Base-by-base conservation (phyloP, 2,797 vertebrate species). In the Arrhamphus sclerolepis region DNA sequence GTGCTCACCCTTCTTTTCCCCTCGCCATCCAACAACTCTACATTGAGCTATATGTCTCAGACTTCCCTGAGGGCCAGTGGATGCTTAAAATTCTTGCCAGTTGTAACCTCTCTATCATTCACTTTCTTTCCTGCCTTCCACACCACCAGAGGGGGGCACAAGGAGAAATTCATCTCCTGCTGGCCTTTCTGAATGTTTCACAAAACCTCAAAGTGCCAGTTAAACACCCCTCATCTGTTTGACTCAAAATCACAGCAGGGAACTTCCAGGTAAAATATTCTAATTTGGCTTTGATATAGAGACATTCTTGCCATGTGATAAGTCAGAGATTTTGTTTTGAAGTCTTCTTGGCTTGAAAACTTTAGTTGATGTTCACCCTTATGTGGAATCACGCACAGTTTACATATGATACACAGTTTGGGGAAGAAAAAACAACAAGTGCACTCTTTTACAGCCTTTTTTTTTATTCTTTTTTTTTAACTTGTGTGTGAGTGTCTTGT, bases 91-190 rank as follows among this genome's bases (percentile, higher is more conserved):
- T 91, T 92, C 90, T 76, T 64, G 59, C 79, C 52, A 46, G 72
- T 84, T 90, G 83, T 88, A 89, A 90, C 89, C 89, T 90, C 86
- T 91, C 84, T 72, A 88, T 92, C 89, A 88, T 67, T 79, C 14
- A 56, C 81, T 79, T 81, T 79, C 61, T 70, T 20, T 82, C 73
- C 80, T 61, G 60, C 81, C 78, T 66, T 72, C 78, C 70, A 66
- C 51, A 40, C 75, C 77, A 83, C 85, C 82, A 79, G 83, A 76
- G 66, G 78, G 77, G 81, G 81, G 77, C 68, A 72, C n/a, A n/a
- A 52, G 52, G 55, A 66, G 72, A 66, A 71, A 87, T 92, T 80
- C 78, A 79, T 92, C 89, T 90, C 87, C 70, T 62, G 57, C 62
- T 62, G 62, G 76, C 80, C 76, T 82, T 78, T 73, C 76, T 84